phyloP scores from a whole-genome alignment of 2,113 vertebrate genomes.

The Bos javanicus region DNA sequence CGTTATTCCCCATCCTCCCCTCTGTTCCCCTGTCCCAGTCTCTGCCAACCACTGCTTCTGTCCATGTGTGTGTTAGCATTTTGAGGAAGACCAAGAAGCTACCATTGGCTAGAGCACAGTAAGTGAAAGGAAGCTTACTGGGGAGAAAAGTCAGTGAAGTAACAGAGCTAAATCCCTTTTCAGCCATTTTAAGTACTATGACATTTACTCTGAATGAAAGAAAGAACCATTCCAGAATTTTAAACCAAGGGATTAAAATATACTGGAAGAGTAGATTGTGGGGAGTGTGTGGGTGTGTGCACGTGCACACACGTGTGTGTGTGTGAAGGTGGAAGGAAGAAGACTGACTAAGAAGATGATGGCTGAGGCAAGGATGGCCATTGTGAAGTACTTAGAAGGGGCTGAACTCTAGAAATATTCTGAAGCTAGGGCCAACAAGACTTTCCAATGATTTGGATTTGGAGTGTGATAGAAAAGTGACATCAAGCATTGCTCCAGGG shows the following conservation, averaged over 20 bases:
- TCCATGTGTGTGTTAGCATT: background rate
- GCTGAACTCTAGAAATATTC: background rate
- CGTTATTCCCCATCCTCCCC: background rate
- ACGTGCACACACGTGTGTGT: fast-evolving
- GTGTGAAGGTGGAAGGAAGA: background rate
- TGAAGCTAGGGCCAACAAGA: background rate
- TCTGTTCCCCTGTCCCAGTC: background rate
- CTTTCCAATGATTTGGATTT: background rate
- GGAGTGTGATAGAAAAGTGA: background rate
- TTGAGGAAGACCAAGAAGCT: background rate
- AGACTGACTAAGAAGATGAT: background rate
- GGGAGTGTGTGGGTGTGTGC: background rate
- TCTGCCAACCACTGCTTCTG: background rate
- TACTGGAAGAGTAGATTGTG: background rate
- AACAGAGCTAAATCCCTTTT: background rate
- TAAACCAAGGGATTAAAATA: background rate
- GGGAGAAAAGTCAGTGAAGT: background rate
- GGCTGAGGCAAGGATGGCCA: background rate
- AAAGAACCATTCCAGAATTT: background rate
- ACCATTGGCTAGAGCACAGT: background rate
- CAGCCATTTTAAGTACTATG: background rate
- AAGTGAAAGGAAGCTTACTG: background rate
- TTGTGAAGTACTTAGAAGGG: background rate
- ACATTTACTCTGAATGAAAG: background rate
- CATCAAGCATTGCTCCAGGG: background rate